These are phyloP conservation scores for Grantiella picta DNA, from an alignment of 2,113 vertebrate genomes.

Conservation along the genomic window DNA sequence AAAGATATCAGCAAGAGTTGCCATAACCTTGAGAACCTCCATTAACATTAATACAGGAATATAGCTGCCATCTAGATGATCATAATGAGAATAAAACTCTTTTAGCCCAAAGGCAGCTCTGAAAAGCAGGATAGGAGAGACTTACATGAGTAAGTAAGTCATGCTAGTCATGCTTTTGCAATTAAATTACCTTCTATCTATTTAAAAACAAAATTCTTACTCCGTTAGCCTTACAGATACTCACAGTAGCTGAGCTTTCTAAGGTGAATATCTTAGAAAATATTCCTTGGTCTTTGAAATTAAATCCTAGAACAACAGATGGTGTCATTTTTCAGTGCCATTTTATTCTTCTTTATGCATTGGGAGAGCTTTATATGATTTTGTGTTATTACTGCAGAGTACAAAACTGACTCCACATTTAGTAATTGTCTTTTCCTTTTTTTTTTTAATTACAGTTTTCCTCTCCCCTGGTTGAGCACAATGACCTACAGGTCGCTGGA, in stretches of 20 bases:
- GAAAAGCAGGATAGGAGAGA: not conserved
- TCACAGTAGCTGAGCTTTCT: not conserved
- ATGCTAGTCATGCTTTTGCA: not conserved
- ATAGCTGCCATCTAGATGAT: not conserved
- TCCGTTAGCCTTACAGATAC: not conserved
- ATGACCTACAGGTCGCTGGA: not conserved
- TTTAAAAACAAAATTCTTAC: not conserved
- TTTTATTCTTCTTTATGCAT: not conserved
- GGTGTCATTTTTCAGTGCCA: not conserved
- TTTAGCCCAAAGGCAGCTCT: not conserved
- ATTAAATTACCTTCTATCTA: not conserved
- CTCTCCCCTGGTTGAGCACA: not conserved
- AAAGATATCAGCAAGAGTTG: not conserved
- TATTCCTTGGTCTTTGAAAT: not conserved
- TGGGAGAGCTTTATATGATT: not conserved
- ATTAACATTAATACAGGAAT: not conserved
- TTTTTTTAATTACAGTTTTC: not conserved
- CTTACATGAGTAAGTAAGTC: not conserved
- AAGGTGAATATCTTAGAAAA: not conserved
- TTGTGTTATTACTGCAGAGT: rapidly evolving
- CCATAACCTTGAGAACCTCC: not conserved
- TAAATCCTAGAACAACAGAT: not conserved
- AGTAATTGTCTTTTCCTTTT: not conserved
- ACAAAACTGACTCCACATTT: not conserved
- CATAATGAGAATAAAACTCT: not conserved